These are phyloP conservation scores for Eira barbara DNA, from an alignment of 2,113 vertebrate genomes.

Conservation along the genomic window DNA sequence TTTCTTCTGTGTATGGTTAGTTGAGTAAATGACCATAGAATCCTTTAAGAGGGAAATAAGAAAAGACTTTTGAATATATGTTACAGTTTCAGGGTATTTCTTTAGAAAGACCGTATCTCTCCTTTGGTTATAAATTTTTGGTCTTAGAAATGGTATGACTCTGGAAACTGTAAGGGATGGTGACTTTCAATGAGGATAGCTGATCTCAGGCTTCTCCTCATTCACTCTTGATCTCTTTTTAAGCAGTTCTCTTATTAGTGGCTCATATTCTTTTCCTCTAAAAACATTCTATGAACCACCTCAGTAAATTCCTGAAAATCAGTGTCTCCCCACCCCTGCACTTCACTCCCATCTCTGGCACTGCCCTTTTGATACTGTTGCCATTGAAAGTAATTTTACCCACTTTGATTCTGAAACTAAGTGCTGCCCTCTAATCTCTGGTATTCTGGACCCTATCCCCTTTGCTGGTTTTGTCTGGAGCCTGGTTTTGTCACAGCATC, in stretches of 20 bases:
- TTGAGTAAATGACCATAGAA: neutral
- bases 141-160: neutral
- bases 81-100: neutral
- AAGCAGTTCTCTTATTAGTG: neutral
- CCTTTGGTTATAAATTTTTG: neutral
- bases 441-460: no score
- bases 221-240: neutral
- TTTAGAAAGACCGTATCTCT: neutral
- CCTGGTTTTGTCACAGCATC: neutral
- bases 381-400: neutral
- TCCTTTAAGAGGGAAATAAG: neutral
- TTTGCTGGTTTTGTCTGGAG: neutral
- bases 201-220: neutral
- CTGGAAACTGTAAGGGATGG: neutral
- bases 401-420: neutral
- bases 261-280: neutral
- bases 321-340: rapidly evolving
- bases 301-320: neutral
- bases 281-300: neutral
- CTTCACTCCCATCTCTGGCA: neutral
- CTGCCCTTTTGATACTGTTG: neutral
- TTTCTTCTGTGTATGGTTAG: neutral
- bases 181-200: neutral
- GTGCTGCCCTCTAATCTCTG: neutral
- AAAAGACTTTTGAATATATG: neutral